These are phyloP conservation scores for Zootermopsis nevadensis DNA, from an alignment of 2,888 invertebrate species.

Conservation along the genomic window DNA sequence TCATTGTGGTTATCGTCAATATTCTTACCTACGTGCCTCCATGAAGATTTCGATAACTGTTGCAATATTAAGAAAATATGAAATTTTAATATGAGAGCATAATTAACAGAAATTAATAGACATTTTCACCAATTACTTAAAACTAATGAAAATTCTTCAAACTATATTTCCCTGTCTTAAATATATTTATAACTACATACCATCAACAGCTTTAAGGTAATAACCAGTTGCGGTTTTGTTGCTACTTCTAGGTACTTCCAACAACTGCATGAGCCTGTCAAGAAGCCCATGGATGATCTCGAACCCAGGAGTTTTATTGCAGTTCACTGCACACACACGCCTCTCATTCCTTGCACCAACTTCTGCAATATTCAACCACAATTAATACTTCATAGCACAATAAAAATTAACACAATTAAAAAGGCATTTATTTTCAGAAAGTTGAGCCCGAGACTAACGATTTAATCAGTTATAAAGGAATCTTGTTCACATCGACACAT, in stretches of 20 bases:
- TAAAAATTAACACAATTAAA: background rate
- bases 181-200: slow-evolving; percentile 64
- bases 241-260: slow-evolving; percentile 73
- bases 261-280: slow-evolving; percentile 88
- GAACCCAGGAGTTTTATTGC: slow-evolving; percentile 94
- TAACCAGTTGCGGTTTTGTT: slow-evolving; percentile 74
- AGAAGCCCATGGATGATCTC: slow-evolving; percentile 96
- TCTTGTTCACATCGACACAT: too few species aligned
- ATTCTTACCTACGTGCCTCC: too few species aligned
- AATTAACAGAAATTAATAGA: too few species aligned
- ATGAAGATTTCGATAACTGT: too few species aligned
- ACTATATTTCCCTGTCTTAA: too few species aligned
- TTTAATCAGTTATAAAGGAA: too few species aligned
- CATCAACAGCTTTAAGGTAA: slow-evolving; percentile 77
- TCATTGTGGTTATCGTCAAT: too few species aligned
- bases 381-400: background rate
- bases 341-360: slow-evolving; percentile 93
- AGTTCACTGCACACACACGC: slow-evolving; percentile 89
- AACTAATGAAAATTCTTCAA: too few species aligned
- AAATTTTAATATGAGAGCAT: too few species aligned
- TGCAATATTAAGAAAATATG: too few species aligned
- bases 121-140: too few species aligned
- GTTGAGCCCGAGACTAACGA: too few species aligned
- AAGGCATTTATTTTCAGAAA: background rate
- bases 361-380: slow-evolving; percentile 67